These are phyloP conservation scores for Cantharis nigra DNA, from an alignment of 2,888 invertebrate species.

Conservation along the genomic window DNA sequence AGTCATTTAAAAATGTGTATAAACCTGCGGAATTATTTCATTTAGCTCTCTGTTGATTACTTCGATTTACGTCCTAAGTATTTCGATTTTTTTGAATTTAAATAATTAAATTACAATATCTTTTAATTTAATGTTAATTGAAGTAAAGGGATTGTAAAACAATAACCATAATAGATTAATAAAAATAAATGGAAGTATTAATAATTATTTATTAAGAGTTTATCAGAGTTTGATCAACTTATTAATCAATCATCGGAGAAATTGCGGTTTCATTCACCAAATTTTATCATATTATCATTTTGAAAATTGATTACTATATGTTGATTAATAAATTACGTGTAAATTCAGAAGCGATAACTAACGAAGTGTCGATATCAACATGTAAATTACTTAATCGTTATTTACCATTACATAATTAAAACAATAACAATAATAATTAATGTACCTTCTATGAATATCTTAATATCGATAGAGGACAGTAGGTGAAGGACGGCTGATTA, in stretches of 20 bases:
- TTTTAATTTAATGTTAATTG: too few relatives aligned
- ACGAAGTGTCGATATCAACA: neutral
- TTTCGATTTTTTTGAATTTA: too few relatives aligned
- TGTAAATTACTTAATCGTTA: neutral
- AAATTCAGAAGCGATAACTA: neutral
- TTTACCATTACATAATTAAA: neutral
- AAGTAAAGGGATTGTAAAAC: too few relatives aligned
- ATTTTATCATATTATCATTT: neutral
- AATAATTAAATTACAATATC: too few relatives aligned
- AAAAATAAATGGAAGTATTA: too few relatives aligned
- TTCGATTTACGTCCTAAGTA: too few relatives aligned
- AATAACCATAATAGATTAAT: too few relatives aligned
- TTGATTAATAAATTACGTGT: neutral
- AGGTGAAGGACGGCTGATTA: neutral
- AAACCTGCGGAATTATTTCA: too few relatives aligned
- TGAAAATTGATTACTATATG: neutral
- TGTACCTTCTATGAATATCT: neutral
- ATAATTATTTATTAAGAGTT: too few relatives aligned
- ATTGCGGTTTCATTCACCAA: neutral
- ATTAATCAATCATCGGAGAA: neutral
- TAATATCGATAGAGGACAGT: neutral
- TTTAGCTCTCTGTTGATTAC: too few relatives aligned
- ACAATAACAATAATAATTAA: neutral
- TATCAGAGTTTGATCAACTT: neutral
- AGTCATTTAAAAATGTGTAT: too few relatives aligned